Evolutionary conservation across 2,888 invertebrate species (phyloP).

Genomic region (Glaucopsyche alexis): DNA sequence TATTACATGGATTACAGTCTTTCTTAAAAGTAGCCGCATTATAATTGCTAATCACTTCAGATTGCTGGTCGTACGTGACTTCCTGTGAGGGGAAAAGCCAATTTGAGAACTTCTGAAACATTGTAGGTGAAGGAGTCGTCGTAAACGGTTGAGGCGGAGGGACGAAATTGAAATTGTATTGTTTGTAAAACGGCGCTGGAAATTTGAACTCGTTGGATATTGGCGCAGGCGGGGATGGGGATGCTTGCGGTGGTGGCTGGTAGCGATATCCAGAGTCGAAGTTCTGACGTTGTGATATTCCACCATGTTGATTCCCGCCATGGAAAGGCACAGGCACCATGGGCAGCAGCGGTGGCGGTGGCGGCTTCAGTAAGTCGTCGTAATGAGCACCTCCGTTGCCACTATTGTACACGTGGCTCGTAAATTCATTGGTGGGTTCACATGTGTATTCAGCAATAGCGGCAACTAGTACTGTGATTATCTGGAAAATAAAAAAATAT

Average conservation of each 20-base stretch:
- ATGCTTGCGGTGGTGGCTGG: conserved; percentile 51
- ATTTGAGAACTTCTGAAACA: conserved; percentile 80
- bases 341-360: conserved; percentile 62
- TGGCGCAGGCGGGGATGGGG: conserved; percentile 44
- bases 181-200: conserved; percentile 71
- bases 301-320: conserved; percentile 45
- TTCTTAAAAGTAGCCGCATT: conserved; percentile 65
- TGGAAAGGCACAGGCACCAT: conserved; percentile 68
- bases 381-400: conserved; percentile 56
- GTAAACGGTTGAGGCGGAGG: conserved; percentile 69
- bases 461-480: conserved; percentile 56
- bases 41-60: conserved; percentile 46
- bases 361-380: conserved; percentile 67
- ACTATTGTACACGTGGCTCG: conserved; percentile 41
- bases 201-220: conserved; percentile 61
- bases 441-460: conserved; percentile 54
- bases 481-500: conserved; percentile 54
- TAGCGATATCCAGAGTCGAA: conserved; percentile 59
- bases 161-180: conserved; percentile 71
- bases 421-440: conserved; percentile 54
- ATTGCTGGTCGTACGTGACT: conserved; percentile 50
- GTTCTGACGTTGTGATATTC: conserved; percentile 60
- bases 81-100: conserved; percentile 82
- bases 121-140: conserved; percentile 69
- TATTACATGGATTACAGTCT: conserved; percentile 88